Percentiles rank a stretch among this genome's conserved stretches.
Evolutionary conservation across 2,797 vertebrate genomes (phyloP).

Genomic region (Sebastes nivosus): DNA sequence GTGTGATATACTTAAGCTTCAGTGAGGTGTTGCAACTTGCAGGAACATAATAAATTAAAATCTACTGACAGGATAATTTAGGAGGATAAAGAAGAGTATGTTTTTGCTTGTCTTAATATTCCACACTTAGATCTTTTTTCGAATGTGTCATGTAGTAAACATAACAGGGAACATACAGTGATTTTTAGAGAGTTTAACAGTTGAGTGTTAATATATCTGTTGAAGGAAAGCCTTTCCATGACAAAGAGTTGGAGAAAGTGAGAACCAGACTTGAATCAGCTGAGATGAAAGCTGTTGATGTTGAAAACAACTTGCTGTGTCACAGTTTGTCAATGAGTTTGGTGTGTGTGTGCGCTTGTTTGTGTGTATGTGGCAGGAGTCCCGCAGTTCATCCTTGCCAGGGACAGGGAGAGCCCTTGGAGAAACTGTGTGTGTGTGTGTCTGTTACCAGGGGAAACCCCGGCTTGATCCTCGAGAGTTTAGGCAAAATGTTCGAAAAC

Average conservation of each 20-base stretch:
- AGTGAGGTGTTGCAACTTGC: background rate
- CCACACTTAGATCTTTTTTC: too few species aligned
- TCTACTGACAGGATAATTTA: background rate
- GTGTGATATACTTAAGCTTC: background rate
- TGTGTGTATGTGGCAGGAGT: conserved; percentile 41
- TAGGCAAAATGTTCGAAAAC: conserved; percentile 46
- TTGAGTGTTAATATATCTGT: conserved; percentile 5
- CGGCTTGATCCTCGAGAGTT: conserved; percentile 42
- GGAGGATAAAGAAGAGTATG: background rate
- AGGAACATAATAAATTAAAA: background rate
- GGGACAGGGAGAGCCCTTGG: conserved; percentile 65
- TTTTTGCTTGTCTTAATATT: background rate
- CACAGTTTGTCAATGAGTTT: conserved; percentile 29
- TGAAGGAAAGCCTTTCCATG: background rate
- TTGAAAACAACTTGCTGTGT: conserved; percentile 19
- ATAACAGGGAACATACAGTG: background rate
- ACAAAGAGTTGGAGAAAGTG: background rate
- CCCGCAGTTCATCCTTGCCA: conserved; percentile 61
- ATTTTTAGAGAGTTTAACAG: background rate
- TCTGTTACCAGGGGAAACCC: conserved; percentile 79
- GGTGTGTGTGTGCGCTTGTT: background rate
- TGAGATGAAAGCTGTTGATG: conserved; percentile 8
- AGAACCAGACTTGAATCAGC: background rate
- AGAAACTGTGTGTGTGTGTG: conserved; percentile 27
- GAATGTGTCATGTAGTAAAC: background rate